A percentile compares a stretch with the other conserved stretches of the same genome.
Conservation (phyloP, 2,797 vertebrate genomes). For the Benthosema pterotum region DNA sequence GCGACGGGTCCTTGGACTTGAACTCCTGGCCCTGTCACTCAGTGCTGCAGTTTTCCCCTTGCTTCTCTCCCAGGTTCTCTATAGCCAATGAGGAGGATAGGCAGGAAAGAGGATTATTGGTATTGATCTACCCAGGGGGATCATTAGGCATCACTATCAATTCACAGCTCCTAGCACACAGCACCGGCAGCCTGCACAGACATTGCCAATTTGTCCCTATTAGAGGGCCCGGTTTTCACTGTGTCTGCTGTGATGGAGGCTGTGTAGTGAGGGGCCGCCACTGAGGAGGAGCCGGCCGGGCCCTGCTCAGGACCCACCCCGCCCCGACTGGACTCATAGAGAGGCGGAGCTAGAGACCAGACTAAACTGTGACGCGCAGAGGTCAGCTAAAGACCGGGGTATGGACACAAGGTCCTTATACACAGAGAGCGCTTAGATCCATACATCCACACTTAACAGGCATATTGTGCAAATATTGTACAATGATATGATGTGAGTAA, state of each 20-base stretch:
- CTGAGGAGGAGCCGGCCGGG: constrained; percentile 61
- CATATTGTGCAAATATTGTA: too few relatives aligned
- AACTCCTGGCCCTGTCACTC: constrained; percentile 71
- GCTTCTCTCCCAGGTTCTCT: constrained; percentile 77
- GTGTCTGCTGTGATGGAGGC: constrained; percentile 90
- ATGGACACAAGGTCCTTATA: constrained; percentile 16
- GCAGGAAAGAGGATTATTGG: constrained; percentile 97
- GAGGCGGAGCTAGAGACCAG: constrained; percentile 17
- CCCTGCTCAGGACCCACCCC: constrained; percentile 54
- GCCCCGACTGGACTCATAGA: constrained; percentile 30
- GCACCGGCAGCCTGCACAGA: constrained; percentile 92
- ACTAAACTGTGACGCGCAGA: not conserved
- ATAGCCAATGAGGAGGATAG: constrained; percentile 94
- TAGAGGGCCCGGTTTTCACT: constrained; percentile 90
- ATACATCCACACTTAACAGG: too few relatives aligned
- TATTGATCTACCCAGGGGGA: constrained; percentile 99
- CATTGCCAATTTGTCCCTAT: constrained; percentile 99
- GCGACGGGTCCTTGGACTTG: constrained; percentile 55
- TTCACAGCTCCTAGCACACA: constrained; percentile 95
- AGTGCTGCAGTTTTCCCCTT: constrained; percentile 68
- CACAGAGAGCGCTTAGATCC: too few relatives aligned
- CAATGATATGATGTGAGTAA: too few relatives aligned
- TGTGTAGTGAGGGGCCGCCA: constrained; percentile 63
- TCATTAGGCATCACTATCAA: constrained; percentile 99
- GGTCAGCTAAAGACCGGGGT: constrained; percentile 29